Evolutionary conservation across 1,140 invertebrate species (phyloP).

Genomic region (Drosophila baimaii): DNA sequence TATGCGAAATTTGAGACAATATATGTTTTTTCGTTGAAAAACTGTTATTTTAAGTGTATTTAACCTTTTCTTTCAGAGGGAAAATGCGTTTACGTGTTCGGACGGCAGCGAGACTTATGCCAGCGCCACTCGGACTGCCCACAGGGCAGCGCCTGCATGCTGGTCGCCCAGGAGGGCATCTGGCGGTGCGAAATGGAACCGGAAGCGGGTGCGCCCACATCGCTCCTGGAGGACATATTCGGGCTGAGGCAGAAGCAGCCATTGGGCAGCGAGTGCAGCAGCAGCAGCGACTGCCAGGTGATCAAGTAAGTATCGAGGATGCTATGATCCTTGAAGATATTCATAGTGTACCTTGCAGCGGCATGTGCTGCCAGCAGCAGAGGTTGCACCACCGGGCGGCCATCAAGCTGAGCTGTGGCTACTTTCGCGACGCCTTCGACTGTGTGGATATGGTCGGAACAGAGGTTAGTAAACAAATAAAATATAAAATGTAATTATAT

Average conservation of each 20-base stretch:
- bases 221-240: constrained; percentile 57
- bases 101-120: constrained; percentile 90
- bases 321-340: neutral
- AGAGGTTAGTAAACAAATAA: constrained; percentile 30
- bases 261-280: constrained; percentile 93
- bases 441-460: constrained; percentile 88
- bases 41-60: neutral
- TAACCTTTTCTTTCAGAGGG: constrained; percentile 84
- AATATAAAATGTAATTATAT: neutral
- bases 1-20: no score
- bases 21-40: no score
- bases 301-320: constrained; percentile 83
- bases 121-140: constrained; percentile 90
- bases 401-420: constrained; percentile 93
- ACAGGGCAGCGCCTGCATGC: constrained; percentile 89
- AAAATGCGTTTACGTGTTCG: constrained; percentile 89
- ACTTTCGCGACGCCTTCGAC: constrained; percentile 94
- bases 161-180: constrained; percentile 87
- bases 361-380: constrained; percentile 94
- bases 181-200: constrained; percentile 88
- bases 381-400: constrained; percentile 91
- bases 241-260: constrained; percentile 86
- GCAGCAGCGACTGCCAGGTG: constrained; percentile 94
- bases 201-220: constrained; percentile 12
- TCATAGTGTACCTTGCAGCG: constrained; percentile 82